Percentiles rank a stretch among this genome's conserved stretches.
phyloP scores from a whole-genome alignment of 2,113 vertebrate genomes.

The Cyphomyrus plagiostoma region DNA sequence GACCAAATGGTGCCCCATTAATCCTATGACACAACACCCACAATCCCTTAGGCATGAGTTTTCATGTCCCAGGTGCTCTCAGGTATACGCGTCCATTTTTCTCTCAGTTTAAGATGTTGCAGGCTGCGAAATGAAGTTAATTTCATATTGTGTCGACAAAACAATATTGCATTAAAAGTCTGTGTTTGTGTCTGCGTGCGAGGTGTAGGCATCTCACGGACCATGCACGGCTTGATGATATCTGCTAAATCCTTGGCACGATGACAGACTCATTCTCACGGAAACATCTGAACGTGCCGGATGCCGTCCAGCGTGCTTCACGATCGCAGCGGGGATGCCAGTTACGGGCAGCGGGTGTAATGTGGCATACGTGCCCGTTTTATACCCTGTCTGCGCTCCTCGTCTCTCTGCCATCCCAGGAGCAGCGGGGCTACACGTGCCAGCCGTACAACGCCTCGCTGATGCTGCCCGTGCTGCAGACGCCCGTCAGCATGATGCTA shows the following conservation, averaged over 20 bases:
- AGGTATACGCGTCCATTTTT: neutral
- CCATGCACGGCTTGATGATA: neutral
- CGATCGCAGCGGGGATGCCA: neutral
- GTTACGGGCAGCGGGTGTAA: neutral
- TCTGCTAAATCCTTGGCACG: neutral
- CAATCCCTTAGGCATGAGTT: neutral
- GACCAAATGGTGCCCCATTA: neutral
- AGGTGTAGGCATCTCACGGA: neutral
- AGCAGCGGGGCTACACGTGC: slow-evolving; percentile 63
- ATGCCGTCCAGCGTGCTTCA: neutral
- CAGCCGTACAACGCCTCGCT: slow-evolving; percentile 71
- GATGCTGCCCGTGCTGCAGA: slow-evolving; percentile 78
- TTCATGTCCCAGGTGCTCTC: neutral
- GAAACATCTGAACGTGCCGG: neutral
- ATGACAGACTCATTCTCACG: neutral
- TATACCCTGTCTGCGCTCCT: neutral
- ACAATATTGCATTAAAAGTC: neutral
- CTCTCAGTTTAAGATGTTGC: neutral
- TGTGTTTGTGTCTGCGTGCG: neutral
- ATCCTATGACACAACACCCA: neutral
- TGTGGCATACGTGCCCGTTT: no score
- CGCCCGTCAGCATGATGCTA: slow-evolving; percentile 64
- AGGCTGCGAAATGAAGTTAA: neutral
- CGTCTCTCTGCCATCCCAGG: slow-evolving; percentile 46
- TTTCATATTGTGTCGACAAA: neutral